phyloP scores from a whole-genome alignment of 2,888 invertebrate genomes.

The Hanleya hanleyi region DNA sequence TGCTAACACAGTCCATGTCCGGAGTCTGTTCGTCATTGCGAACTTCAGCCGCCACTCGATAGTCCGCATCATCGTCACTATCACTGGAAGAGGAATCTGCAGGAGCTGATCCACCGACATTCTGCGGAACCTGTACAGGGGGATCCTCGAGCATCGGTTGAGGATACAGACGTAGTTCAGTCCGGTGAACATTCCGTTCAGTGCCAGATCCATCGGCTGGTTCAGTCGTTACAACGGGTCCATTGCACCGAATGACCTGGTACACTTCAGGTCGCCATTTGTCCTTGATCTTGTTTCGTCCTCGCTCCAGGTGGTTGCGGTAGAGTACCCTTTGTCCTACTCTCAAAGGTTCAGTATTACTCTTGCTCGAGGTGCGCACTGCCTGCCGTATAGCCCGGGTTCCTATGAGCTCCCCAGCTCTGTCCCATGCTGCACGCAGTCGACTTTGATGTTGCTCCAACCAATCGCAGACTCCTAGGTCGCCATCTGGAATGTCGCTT shows the following conservation, averaged over 20 bases:
- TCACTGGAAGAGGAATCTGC: neutral
- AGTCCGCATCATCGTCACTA: neutral
- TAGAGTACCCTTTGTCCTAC: slow-evolving; percentile 7
- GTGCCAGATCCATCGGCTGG: slow-evolving; percentile 28
- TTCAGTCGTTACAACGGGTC: slow-evolving; percentile 10
- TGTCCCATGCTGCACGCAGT: neutral
- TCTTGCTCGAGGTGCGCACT: neutral
- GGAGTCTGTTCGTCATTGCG: too few species aligned
- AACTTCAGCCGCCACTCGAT: neutral
- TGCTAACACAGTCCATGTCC: too few species aligned
- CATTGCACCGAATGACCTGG: neutral
- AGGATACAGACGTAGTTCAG: slow-evolving; percentile 8
- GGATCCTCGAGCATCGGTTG: too few species aligned
- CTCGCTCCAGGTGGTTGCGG: neutral
- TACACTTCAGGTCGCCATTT: neutral
- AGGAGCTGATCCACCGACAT: too few species aligned
- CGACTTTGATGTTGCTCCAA: neutral
- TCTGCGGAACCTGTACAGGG: too few species aligned
- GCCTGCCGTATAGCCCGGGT: neutral
- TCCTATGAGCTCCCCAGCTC: neutral
- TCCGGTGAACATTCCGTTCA: slow-evolving; percentile 15
- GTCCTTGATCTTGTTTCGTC: neutral
- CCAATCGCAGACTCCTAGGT: neutral
- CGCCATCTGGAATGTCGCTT: neutral
- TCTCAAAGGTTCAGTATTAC: neutral